Evolutionary conservation across 2,113 vertebrate species (phyloP).

Genomic region (Emydocephalus ijimae): DNA sequence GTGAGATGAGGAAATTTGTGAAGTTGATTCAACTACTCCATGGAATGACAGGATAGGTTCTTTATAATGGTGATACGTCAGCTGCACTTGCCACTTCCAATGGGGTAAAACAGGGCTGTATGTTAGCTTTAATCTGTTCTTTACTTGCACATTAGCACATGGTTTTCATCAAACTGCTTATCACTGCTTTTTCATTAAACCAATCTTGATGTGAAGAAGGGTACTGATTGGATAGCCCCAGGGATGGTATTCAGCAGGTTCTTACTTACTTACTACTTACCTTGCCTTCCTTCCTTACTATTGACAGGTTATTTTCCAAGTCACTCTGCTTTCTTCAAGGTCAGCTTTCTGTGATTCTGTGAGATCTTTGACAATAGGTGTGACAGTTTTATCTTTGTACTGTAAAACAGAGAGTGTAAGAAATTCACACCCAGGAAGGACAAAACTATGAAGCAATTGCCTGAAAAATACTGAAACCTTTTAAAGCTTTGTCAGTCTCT

Average conservation of each 20-base stretch:
- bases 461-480: background rate
- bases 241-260: no score
- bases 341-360: conserved; percentile 6
- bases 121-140: background rate
- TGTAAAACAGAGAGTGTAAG: background rate
- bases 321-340: background rate
- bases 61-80: background rate
- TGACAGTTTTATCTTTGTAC: conserved; percentile 1
- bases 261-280: no score
- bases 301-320: conserved; percentile 24
- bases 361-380: background rate
- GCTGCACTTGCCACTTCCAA: background rate
- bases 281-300: background rate
- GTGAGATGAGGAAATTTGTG: background rate
- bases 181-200: background rate
- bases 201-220: background rate
- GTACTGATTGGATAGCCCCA: background rate
- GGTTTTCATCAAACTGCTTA: background rate
- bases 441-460: background rate
- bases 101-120: background rate
- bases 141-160: background rate
- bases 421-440: background rate
- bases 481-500: background rate
- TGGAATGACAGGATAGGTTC: background rate
- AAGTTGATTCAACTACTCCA: background rate